These are phyloP conservation scores for Drosophila willistoni DNA, from an alignment of 1,140 invertebrate genomes.

Conservation along the genomic window DNA sequence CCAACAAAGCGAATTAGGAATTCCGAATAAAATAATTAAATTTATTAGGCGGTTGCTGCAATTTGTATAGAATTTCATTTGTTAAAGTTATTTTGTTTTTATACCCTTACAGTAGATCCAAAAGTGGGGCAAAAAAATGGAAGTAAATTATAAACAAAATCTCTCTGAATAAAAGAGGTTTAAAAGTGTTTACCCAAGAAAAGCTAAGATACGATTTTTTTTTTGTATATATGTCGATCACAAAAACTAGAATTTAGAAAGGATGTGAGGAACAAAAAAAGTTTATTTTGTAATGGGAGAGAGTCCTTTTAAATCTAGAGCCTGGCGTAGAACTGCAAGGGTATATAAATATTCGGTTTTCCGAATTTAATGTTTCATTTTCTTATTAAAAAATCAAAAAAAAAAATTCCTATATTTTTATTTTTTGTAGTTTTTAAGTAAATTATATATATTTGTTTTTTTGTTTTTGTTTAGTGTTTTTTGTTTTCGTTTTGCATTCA, in stretches of 20 bases:
- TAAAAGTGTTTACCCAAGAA: no score
- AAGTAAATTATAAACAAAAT: not conserved
- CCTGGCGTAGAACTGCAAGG: not conserved
- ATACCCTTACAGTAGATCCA: not conserved
- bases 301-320: not conserved
- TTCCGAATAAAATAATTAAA: slow-evolving; percentile 8
- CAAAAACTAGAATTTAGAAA: not conserved
- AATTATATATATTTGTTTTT: slow-evolving; percentile 3
- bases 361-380: not conserved
- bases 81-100: not conserved
- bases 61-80: slow-evolving; percentile 9
- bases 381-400: not conserved
- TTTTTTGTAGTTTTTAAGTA: not conserved
- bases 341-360: not conserved
- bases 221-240: no score
- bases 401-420: slow-evolving; percentile 8
- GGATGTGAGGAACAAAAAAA: no score
- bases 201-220: no score
- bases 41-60: slow-evolving; percentile 12
- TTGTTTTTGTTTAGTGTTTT: not conserved
- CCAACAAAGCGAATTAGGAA: slow-evolving; percentile 11
- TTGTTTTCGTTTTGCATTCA: slow-evolving; percentile 5
- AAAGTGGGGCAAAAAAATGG: not conserved
- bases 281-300: not conserved
- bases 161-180: no score